Conservation (phyloP, 2,797 vertebrate species). For the Rachycentron canadum region DNA sequence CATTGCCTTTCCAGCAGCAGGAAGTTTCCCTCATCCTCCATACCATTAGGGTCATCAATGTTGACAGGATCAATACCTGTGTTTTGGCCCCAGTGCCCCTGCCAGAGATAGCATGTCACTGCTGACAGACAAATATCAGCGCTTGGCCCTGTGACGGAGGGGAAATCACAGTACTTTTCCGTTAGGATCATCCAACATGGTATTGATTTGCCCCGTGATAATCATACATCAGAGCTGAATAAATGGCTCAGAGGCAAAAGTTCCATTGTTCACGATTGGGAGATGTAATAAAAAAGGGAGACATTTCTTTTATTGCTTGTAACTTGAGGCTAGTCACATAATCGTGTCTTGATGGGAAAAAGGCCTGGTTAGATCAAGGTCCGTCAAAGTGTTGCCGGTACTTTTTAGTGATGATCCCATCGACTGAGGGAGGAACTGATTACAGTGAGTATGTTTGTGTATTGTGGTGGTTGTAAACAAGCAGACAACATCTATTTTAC, state of each 20-base stretch:
- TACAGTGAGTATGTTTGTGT: constrained; percentile 37
- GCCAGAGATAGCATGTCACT: constrained; percentile 97
- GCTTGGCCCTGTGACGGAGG: constrained; percentile 82
- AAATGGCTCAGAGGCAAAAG: constrained; percentile 99
- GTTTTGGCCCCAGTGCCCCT: constrained; percentile 96
- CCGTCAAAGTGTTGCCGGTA: constrained; percentile 74
- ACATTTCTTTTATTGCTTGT: constrained; percentile 93
- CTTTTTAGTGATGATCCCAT: constrained; percentile 79
- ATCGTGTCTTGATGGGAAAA: constrained; percentile 93
- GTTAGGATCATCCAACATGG: constrained; percentile 95
- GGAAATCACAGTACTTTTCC: constrained; percentile 91
- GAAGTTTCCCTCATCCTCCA: constrained; percentile 86
- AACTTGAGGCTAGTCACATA: constrained; percentile 95
- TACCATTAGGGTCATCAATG: constrained; percentile 98
- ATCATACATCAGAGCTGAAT: constrained; percentile 99
- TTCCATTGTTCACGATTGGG: constrained; percentile 96
- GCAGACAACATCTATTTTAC: constrained; percentile 1
- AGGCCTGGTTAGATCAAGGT: constrained; percentile 80
- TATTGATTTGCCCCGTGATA: constrained; percentile 98
- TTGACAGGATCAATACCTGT: constrained; percentile 99
- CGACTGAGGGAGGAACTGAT: constrained; percentile 42
- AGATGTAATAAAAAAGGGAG: constrained; percentile 97
- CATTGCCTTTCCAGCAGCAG: constrained; percentile 80
- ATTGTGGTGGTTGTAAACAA: constrained; percentile 28
- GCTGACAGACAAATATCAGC: constrained; percentile 99